Conservation (phyloP, 1,140 invertebrate genomes). For the Copidosoma floridanum region DNA sequence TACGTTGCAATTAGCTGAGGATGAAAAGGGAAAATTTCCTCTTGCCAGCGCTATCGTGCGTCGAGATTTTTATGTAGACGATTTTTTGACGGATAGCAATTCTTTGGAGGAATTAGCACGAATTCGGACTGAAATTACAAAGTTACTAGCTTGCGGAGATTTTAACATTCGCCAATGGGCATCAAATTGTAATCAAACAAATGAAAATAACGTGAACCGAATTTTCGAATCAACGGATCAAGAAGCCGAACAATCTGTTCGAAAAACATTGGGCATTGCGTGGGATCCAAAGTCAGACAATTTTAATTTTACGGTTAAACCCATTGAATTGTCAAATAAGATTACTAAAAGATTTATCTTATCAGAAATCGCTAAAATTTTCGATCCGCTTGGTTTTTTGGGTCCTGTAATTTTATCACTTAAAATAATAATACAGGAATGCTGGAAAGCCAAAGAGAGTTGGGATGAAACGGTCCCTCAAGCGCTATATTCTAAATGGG, state of each 20-base stretch:
- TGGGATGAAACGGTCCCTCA: conserved; percentile 38
- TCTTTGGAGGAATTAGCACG: conserved; percentile 37
- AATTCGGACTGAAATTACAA: conserved; percentile 28
- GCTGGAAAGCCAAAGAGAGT: conserved; percentile 30
- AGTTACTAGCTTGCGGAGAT: conserved; percentile 34
- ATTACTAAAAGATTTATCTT: too few relatives aligned
- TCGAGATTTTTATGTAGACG: conserved; percentile 51
- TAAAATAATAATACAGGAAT: conserved; percentile 39
- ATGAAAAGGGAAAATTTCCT: conserved; percentile 30
- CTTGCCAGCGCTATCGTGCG: conserved; percentile 31
- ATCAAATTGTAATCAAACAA: conserved; percentile 36
- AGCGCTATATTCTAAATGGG: conserved; percentile 28
- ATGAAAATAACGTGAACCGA: background rate
- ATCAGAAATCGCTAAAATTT: conserved; percentile 18
- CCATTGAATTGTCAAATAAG: conserved; percentile 29
- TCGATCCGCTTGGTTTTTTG: conserved; percentile 7
- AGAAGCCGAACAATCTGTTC: background rate
- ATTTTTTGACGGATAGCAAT: conserved; percentile 44
- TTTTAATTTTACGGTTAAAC: conserved; percentile 9
- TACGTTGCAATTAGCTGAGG: conserved; percentile 42
- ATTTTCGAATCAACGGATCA: background rate
- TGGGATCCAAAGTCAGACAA: conserved; percentile 35
- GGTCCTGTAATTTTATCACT: conserved; percentile 25
- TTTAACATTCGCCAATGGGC: conserved; percentile 47
- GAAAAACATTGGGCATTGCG: conserved; percentile 36